These are phyloP conservation scores for Mythimna loreyi DNA, from an alignment of 2,888 invertebrate genomes.

Conservation along the genomic window DNA sequence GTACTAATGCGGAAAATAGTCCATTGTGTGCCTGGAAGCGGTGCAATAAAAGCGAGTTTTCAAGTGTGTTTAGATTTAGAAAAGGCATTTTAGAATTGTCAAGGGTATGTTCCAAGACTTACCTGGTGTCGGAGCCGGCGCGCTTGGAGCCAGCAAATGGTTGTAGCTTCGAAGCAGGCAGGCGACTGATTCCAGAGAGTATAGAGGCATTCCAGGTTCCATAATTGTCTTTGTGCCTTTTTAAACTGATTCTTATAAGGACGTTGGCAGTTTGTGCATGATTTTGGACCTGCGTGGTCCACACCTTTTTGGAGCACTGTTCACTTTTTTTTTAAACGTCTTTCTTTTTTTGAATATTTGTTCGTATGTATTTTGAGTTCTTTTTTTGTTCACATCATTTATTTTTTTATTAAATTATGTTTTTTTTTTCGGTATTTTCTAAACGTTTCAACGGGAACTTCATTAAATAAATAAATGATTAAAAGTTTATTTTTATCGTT, in stretches of 20 bases:
- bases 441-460: neutral
- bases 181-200: slow-evolving; percentile 74
- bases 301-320: neutral
- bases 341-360: neutral
- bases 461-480: neutral
- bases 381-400: neutral
- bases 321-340: neutral
- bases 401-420: neutral
- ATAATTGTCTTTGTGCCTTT: slow-evolving; percentile 52
- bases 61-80: too few species aligned
- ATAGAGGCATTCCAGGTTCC: slow-evolving; percentile 74
- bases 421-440: neutral
- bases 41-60: too few species aligned
- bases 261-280: slow-evolving; percentile 4
- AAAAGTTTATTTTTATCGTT: neutral
- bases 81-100: too few species aligned
- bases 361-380: neutral
- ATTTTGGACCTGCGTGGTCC: neutral
- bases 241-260: neutral
- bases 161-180: slow-evolving; percentile 92
- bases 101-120: slow-evolving; percentile 52
- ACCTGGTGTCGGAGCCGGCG: slow-evolving; percentile 83
- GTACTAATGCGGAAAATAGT: too few species aligned
- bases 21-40: too few species aligned
- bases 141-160: slow-evolving; percentile 90